A percentile compares a stretch with the other conserved stretches of the same genome.
These are phyloP conservation scores for Brachyrhaphis roseni DNA, from an alignment of 2,797 vertebrate genomes.

Conservation along the genomic window DNA sequence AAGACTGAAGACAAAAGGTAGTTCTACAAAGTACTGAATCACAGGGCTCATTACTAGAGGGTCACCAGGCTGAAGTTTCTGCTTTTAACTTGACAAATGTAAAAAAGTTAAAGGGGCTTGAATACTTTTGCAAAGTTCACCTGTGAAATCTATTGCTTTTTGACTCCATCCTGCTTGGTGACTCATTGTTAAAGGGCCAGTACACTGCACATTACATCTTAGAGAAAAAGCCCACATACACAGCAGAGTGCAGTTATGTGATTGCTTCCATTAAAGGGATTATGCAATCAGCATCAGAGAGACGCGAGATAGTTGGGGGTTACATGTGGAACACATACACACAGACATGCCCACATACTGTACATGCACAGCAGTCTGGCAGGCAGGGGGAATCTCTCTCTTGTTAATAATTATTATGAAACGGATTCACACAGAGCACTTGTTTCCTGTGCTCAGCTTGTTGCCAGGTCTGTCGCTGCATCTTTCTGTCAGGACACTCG, in stretches of 20 bases:
- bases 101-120: not conserved
- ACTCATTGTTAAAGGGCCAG: conserved; percentile 48
- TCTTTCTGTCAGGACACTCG: conserved; percentile 17
- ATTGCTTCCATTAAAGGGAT: conserved; percentile 73
- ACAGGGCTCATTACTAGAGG: not conserved
- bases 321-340: conserved; percentile 26
- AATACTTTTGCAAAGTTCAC: conserved; percentile 4
- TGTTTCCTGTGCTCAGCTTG: conserved; percentile 65
- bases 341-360: conserved; percentile 31
- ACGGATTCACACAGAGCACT: conserved; percentile 68
- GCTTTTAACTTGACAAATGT: not conserved
- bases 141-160: conserved; percentile 33
- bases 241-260: conserved; percentile 65
- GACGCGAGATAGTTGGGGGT: conserved; percentile 35
- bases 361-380: conserved; percentile 35
- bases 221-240: conserved; percentile 45
- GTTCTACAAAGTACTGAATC: not conserved
- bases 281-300: conserved; percentile 69
- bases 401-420: conserved; percentile 80
- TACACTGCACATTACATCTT: conserved; percentile 46
- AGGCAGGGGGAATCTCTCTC: conserved; percentile 63
- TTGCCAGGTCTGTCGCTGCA: conserved; percentile 52
- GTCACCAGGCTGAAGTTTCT: not conserved
- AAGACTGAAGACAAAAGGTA: not conserved
- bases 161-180: conserved; percentile 45